A percentile compares a stretch with the other conserved stretches of the same genome.
These are phyloP conservation scores for Cariama cristata DNA, from an alignment of 2,113 vertebrate genomes.

Conservation along the genomic window DNA sequence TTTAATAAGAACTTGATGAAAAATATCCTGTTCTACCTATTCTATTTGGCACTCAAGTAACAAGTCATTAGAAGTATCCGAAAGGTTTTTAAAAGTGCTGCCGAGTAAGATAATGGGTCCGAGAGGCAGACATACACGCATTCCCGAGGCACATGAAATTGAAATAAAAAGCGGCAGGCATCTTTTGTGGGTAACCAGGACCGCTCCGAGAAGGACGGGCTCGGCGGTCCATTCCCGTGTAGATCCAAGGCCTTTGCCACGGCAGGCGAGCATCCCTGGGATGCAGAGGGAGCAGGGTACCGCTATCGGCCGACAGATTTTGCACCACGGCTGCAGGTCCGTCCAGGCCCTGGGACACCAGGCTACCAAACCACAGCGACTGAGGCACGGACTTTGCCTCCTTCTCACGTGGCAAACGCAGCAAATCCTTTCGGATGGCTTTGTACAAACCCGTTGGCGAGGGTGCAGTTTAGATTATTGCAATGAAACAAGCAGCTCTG, in stretches of 20 bases:
- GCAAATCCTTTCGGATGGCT: background rate
- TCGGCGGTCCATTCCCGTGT: fast-evolving
- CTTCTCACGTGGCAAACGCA: background rate
- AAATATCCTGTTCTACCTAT: slow-evolving; percentile 27
- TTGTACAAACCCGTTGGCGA: background rate
- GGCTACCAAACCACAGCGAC: background rate
- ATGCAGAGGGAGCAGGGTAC: background rate
- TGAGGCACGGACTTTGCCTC: fast-evolving
- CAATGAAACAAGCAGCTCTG: background rate
- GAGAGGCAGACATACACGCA: fast-evolving
- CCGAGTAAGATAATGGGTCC: background rate
- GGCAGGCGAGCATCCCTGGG: background rate
- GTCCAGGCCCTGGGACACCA: fast-evolving
- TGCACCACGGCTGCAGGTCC: fast-evolving
- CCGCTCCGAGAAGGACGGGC: fast-evolving
- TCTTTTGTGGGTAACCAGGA: background rate
- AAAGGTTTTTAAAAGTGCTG: background rate
- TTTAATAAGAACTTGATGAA: slow-evolving; percentile 54
- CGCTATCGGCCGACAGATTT: fast-evolving
- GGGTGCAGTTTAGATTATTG: background rate
- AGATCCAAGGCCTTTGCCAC: fast-evolving
- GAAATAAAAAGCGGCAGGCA: background rate
- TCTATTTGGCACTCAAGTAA: slow-evolving; percentile 3
- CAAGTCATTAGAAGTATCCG: background rate
- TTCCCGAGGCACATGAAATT: fast-evolving